phyloP scores from a whole-genome alignment of 1,140 invertebrate species.

The Physella acuta region DNA sequence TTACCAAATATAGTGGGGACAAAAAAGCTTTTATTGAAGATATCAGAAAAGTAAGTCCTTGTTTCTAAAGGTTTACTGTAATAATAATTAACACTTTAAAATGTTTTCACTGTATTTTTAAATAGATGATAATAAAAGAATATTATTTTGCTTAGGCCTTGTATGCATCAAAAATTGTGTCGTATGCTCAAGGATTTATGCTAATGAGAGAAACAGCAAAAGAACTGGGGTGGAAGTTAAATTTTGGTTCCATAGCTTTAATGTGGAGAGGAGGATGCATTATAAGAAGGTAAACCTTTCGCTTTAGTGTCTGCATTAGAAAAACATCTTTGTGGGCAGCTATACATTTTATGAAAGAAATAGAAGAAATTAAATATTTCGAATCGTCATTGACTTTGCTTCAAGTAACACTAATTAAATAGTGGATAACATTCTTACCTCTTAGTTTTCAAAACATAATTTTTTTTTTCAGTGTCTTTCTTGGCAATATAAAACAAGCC shows the following conservation, averaged over 20 bases:
- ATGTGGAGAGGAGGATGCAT: conserved; percentile 99
- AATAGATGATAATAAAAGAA: not conserved
- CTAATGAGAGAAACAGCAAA: conserved; percentile 90
- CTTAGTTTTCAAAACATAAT: no score
- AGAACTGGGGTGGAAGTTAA: conserved; percentile 89
- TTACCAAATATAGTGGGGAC: conserved; percentile 67
- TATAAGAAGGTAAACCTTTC: conserved; percentile 76
- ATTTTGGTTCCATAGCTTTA: conserved; percentile 95
- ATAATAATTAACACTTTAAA: not conserved
- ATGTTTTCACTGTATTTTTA: no score
- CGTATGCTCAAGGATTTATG: conserved; percentile 99
- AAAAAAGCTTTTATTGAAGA: conserved; percentile 79
- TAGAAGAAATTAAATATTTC: no score
- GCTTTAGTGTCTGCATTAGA: no score
- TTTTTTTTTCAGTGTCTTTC: conserved; percentile 73
- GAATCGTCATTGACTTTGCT: no score
- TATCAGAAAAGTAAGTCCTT: conserved; percentile 66
- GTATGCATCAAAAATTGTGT: conserved; percentile 97
- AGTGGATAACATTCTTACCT: no score
- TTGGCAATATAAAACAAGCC: conserved; percentile 95
- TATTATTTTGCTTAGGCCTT: conserved; percentile 70
- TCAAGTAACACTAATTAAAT: no score
- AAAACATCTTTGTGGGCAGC: no score
- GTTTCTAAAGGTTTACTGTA: not conserved
- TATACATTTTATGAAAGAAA: no score